A percentile compares a stretch with the other conserved stretches of the same genome.
phyloP scores from a whole-genome alignment of 2,888 invertebrate species.

The Drosophila mettleri region DNA sequence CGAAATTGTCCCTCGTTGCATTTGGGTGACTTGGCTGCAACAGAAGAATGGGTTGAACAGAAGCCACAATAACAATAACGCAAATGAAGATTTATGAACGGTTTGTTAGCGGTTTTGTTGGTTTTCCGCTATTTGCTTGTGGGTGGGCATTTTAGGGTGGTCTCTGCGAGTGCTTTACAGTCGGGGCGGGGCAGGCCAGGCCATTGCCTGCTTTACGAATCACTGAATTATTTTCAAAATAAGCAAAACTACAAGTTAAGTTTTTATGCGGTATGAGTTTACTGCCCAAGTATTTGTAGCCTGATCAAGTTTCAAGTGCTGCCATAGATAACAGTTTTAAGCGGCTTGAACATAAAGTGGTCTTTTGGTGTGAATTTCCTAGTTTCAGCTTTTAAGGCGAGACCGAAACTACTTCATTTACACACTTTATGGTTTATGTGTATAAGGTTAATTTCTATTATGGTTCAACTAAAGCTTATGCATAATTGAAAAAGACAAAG shows the following conservation, averaged over 20 bases:
- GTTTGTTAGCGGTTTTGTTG: conserved; percentile 65
- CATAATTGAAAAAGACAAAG: no score
- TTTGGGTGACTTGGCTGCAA: conserved; percentile 86
- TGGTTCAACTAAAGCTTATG: no score
- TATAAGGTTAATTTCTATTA: no score
- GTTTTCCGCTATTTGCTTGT: conserved; percentile 5
- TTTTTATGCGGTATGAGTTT: neutral
- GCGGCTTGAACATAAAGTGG: conserved; percentile 20
- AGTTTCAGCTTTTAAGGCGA: neutral
- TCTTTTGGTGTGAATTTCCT: neutral
- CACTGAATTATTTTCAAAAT: conserved; percentile 67
- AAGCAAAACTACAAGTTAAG: conserved; percentile 41
- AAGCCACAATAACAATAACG: conserved; percentile 68
- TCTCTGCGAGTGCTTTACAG: neutral
- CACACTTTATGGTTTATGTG: neutral
- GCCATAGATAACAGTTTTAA: conserved; percentile 18
- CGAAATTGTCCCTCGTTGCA: conserved; percentile 91
- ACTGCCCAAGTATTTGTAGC: conserved; percentile 29
- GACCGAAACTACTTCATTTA: neutral
- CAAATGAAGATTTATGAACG: conserved; percentile 76
- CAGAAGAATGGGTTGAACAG: conserved; percentile 30
- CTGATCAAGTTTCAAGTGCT: conserved; percentile 45
- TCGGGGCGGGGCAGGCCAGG: neutral
- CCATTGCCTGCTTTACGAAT: conserved; percentile 46
- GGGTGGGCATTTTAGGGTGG: neutral